Conservation (phyloP, 2,888 invertebrate genomes). For the Drosophila paracracens region DNA sequence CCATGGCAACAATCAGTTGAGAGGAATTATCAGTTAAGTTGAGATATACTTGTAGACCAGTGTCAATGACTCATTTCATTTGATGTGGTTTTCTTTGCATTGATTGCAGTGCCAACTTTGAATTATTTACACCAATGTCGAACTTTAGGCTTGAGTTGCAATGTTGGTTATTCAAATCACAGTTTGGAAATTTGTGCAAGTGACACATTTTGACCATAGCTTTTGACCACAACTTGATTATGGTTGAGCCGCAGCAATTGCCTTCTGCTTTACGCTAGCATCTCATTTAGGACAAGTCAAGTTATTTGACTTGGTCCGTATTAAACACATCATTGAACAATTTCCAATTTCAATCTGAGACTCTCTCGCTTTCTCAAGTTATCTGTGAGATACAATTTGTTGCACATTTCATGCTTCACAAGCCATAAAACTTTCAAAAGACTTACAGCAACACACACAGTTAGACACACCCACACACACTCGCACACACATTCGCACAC, state of each 20-base stretch:
- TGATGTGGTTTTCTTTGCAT: not conserved
- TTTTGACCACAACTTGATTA: not conserved
- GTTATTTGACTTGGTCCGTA: constrained; percentile 37
- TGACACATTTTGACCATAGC: not conserved
- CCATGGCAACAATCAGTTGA: not conserved
- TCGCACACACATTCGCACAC: not conserved
- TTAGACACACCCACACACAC: constrained; percentile 3
- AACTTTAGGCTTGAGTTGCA: not conserved
- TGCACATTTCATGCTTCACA: constrained; percentile 76
- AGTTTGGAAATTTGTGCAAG: not conserved
- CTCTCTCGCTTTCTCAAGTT: not conserved
- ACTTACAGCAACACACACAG: constrained; percentile 12
- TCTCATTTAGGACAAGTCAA: constrained; percentile 27
- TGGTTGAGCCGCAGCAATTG: not conserved
- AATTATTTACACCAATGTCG: not conserved
- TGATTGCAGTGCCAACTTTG: not conserved
- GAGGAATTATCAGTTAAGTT: not conserved
- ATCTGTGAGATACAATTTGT: constrained; percentile 64
- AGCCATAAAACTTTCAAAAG: constrained; percentile 68
- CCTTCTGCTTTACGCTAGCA: not conserved
- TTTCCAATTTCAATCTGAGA: not conserved
- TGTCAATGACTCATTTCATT: not conserved
- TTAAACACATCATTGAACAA: constrained; percentile 33
- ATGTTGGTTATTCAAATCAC: not conserved
- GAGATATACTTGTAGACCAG: not conserved